These are phyloP conservation scores for Falco peregrinus DNA, from an alignment of 2,797 vertebrate species.

Conservation along the genomic window DNA sequence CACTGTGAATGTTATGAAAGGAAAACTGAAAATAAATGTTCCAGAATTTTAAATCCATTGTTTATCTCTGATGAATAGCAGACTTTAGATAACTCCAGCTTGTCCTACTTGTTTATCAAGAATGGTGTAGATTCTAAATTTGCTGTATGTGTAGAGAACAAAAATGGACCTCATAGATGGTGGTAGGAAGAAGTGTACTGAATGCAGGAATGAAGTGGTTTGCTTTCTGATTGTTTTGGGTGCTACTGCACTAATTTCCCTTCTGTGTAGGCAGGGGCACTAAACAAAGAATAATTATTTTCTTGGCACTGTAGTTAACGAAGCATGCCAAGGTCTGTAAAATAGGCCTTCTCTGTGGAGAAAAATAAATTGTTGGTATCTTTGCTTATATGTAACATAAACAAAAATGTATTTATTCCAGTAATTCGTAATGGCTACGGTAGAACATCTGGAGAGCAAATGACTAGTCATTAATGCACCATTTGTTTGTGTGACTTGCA, in stretches of 20 bases:
- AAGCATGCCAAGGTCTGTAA: neutral
- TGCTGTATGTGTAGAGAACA: neutral
- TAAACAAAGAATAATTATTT: conserved; percentile 20
- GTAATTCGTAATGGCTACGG: neutral
- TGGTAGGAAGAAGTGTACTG: neutral
- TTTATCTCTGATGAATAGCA: neutral
- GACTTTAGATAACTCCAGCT: neutral
- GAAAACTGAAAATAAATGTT: neutral
- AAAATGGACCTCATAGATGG: neutral
- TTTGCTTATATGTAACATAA: neutral
- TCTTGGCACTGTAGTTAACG: neutral
- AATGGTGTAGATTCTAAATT: neutral
- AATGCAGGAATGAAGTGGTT: neutral
- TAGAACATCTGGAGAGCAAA: conserved; percentile 39
- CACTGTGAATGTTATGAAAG: neutral
- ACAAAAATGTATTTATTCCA: conserved; percentile 17
- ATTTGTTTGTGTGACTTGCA: conserved; percentile 71
- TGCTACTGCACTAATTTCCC: neutral
- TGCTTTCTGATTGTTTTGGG: neutral
- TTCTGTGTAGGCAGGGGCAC: neutral
- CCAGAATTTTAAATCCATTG: neutral
- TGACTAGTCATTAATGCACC: conserved; percentile 3
- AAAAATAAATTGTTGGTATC: neutral
- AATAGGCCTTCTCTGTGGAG: neutral
- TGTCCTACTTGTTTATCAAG: neutral